Base-by-base conservation (phyloP, 2,113 vertebrate species). In the Aleadryas rufinucha region DNA sequence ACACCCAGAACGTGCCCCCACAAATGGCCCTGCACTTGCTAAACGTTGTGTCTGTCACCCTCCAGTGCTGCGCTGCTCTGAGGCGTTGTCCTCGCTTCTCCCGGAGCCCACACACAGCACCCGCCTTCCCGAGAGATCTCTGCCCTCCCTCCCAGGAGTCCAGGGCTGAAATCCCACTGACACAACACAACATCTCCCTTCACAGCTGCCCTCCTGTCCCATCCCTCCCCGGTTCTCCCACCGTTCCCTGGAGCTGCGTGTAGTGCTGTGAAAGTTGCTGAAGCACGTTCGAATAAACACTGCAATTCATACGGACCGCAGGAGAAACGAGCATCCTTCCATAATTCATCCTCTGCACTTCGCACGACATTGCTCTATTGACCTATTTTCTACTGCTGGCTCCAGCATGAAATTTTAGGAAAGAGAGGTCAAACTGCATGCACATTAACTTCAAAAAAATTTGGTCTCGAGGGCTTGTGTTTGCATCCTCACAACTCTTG, bases 331-430 rank as follows among this genome's bases (percentile, higher is more conserved):
- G 61, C 63, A 87, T 47, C 37, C 69, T 87, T 96, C 87, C 93
- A 84, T 95, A 90, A 94, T 83, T 93, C 64, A 93, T 86, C 88
- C 47, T 49, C 50, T 44, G 75, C 35, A 7, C 78, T 94, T 95
- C 4, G 63, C 86, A 90, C 69, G 12, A 59, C 60, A 68, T 31
- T 90, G 93, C 64, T 84, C 90, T 78, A 78, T 59, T 96, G 85
- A 94, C 95, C 88, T 89, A 75, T 89, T 95, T 96, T 84, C 90
- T 89, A 22, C 56, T 91, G 71, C 33, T 4, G 6, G 47, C n/a
- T 92, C 56, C 52, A 60, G 75, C 47, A 82, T 18, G 49, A 60
- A 54, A 84, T 44, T 41, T 88, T 60, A 75, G 88, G 39, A 33
- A 80, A 39, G 47, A 63, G 41, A 59, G 30, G 56, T 70, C 59